phyloP scores from a whole-genome alignment of 2,113 vertebrate species.

The Trichomycterus rosablanca region DNA sequence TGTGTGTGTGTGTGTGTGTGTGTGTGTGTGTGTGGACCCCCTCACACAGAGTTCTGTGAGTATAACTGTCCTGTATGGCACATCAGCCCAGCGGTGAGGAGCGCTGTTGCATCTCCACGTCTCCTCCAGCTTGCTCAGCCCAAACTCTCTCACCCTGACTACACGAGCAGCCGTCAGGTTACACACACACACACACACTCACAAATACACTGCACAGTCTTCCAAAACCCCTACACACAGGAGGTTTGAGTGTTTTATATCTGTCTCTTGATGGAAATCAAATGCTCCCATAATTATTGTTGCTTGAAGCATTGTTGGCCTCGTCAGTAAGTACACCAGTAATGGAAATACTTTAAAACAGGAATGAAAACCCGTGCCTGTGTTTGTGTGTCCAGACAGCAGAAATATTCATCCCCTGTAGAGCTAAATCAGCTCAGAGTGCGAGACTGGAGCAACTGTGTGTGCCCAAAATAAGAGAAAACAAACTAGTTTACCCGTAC shows the following conservation, averaged over 20 bases:
- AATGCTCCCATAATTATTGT: too few species aligned
- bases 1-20: conserved; percentile 13
- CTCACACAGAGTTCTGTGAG: conserved; percentile 48
- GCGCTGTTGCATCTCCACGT: conserved; percentile 41
- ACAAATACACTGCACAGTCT: too few species aligned
- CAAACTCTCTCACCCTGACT: conserved; percentile 51
- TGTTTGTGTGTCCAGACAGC: conserved; percentile 36
- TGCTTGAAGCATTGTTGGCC: too few species aligned
- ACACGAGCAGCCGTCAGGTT: conserved; percentile 53
- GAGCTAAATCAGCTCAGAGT: conserved; percentile 44
- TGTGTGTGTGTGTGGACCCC: conserved; percentile 44
- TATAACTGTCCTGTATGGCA: conserved; percentile 55
- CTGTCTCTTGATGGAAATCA: too few species aligned
- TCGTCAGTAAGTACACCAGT: too few species aligned
- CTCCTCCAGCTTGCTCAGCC: conserved; percentile 58
- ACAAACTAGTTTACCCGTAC: conserved; percentile 42
- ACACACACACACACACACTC: background rate
- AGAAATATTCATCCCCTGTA: conserved; percentile 33
- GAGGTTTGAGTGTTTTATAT: too few species aligned
- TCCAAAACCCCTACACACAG: too few species aligned
- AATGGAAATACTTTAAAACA: too few species aligned
- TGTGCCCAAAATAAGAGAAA: conserved; percentile 51
- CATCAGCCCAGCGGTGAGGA: conserved; percentile 13
- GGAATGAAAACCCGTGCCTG: too few species aligned
- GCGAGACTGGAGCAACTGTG: conserved; percentile 54